Percentiles rank a stretch among this genome's conserved stretches.
Conservation (phyloP, 2,797 vertebrate species). For the Cercopithecus petaurista region DNA sequence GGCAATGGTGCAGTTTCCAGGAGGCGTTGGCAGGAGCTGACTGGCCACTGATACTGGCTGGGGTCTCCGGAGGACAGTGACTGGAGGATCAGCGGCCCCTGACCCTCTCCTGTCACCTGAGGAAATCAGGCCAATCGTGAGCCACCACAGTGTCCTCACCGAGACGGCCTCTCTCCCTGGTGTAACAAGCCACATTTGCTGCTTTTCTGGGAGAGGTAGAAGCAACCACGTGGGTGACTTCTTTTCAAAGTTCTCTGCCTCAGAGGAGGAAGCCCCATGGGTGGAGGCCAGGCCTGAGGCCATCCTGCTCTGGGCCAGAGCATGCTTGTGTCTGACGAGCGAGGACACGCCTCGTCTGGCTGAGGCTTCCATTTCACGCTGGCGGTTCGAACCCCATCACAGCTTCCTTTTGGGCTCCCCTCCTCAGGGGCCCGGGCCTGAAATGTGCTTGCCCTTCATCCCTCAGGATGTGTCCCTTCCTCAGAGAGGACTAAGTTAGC, state of each 20-base stretch:
- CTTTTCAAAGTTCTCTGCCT: neutral
- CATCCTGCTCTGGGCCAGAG: neutral
- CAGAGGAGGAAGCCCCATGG: accelerated
- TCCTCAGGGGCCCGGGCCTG: neutral
- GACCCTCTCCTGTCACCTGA: neutral
- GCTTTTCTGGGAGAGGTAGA: neutral
- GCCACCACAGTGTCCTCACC: neutral
- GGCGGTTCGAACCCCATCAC: accelerated
- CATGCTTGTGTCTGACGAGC: neutral
- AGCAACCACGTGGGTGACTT: neutral
- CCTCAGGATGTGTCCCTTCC: neutral
- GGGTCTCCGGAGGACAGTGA: neutral
- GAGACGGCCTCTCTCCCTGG: neutral
- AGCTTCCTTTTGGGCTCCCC: neutral
- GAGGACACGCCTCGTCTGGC: accelerated
- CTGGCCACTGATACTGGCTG: neutral
- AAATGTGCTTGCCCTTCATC: neutral
- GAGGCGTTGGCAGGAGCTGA: too few relatives aligned
- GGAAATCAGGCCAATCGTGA: neutral
- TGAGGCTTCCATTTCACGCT: accelerated
- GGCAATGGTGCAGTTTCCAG: neutral
- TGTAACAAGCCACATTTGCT: neutral
- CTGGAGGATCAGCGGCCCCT: neutral
- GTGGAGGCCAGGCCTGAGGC: neutral
- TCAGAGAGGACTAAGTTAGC: accelerated